Conservation (phyloP, 1,140 invertebrate genomes). For the Monochamus saltuarius region DNA sequence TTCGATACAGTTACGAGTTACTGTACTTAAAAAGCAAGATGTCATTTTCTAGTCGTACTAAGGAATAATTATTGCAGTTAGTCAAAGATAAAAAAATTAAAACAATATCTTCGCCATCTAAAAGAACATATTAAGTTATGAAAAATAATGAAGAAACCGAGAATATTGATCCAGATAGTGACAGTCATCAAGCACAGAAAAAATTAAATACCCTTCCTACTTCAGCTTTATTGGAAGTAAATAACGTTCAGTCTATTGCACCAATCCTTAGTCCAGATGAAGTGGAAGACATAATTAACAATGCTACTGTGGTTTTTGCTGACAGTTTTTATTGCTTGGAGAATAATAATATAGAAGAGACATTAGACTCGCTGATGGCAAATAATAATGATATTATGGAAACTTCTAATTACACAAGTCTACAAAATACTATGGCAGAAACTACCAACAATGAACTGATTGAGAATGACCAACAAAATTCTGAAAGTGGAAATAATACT, state of each 20-base stretch:
- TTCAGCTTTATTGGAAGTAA: too few relatives aligned
- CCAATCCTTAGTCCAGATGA: background rate
- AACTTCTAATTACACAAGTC: background rate
- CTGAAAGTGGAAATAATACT: conserved; percentile 4
- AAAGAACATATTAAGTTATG: too few relatives aligned
- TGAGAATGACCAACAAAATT: conserved; percentile 8
- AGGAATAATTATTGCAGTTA: too few relatives aligned
- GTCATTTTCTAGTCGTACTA: too few relatives aligned
- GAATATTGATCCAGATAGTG: too few relatives aligned
- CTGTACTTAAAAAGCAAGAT: too few relatives aligned
- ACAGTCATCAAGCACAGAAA: too few relatives aligned
- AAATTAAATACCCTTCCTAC: too few relatives aligned
- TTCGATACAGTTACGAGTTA: too few relatives aligned
- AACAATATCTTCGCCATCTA: too few relatives aligned
- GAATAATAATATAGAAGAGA: conserved; percentile 5
- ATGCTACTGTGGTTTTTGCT: background rate
- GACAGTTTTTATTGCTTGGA: background rate
- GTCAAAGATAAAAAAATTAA: too few relatives aligned
- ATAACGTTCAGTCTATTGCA: background rate
- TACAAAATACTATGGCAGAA: conserved; percentile 5
- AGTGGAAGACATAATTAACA: conserved; percentile 10
- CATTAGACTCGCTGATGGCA: background rate
- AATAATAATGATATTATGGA: conserved; percentile 9
- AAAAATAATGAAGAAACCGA: too few relatives aligned
- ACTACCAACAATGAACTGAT: conserved; percentile 5